phyloP scores from a whole-genome alignment of 2,113 vertebrate genomes.

The Gobiocypris rarus region DNA sequence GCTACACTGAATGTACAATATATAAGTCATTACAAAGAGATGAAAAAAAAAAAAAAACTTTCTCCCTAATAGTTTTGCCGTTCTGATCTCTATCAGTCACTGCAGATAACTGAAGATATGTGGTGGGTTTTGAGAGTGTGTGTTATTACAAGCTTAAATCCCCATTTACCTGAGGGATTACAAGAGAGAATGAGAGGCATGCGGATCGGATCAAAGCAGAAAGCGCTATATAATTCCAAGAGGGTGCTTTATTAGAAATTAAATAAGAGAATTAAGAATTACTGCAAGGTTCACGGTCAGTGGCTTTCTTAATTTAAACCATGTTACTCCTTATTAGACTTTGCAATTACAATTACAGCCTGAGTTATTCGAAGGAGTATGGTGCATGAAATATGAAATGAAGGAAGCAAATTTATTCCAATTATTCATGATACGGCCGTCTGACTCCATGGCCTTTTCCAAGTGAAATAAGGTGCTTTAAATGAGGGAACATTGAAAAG shows the following conservation, averaged over 20 bases:
- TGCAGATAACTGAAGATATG: neutral
- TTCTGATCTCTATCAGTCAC: constrained; percentile 6
- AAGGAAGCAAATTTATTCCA: constrained; percentile 60
- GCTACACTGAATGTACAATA: neutral
- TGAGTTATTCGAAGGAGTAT: constrained; percentile 54
- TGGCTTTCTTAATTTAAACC: constrained; percentile 59
- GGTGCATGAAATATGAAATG: constrained; percentile 60
- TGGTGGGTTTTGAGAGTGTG: constrained; percentile 16
- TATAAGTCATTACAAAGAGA: neutral
- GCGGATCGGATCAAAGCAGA: constrained; percentile 19
- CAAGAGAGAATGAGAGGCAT: constrained; percentile 37
- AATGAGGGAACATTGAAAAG: constrained; percentile 28
- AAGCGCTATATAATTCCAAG: constrained; percentile 37
- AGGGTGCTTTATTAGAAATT: constrained; percentile 53
- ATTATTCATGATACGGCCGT: constrained; percentile 54
- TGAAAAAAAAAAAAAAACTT: too few relatives aligned
- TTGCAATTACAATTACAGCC: constrained; percentile 56
- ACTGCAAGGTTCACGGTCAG: constrained; percentile 53
- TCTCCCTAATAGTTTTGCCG: neutral
- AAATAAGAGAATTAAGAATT: constrained; percentile 58
- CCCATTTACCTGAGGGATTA: constrained; percentile 42
- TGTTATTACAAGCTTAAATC: constrained; percentile 38
- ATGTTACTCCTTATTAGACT: constrained; percentile 59
- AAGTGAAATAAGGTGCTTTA: constrained; percentile 44
- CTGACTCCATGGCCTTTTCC: constrained; percentile 53